Percentiles rank a stretch among this genome's conserved stretches.
Conservation (phyloP, 1,140 invertebrate species). For the Panagrolaimus sp. region DNA sequence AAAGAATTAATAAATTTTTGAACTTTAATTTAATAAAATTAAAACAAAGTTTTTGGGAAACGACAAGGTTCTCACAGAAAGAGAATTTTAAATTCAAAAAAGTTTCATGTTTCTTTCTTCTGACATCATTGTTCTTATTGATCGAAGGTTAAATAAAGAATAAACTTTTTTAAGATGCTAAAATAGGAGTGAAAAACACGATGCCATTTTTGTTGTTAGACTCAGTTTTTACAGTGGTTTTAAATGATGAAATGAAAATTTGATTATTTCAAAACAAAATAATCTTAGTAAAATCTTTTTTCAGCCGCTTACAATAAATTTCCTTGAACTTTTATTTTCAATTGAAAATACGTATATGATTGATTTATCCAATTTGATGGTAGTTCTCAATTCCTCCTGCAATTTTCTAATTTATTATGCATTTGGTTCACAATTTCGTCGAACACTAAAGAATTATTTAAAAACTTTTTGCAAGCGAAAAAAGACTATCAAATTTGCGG, state of each 20-base stretch:
- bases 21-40: too few species aligned
- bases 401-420: constrained; percentile 52
- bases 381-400: constrained; percentile 46
- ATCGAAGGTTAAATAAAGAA: too few species aligned
- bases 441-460: constrained; percentile 26
- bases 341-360: constrained; percentile 46
- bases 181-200: too few species aligned
- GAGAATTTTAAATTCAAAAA: too few species aligned
- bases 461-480: not conserved
- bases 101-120: too few species aligned
- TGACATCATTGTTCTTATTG: too few species aligned
- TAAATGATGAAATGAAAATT: not conserved
- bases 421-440: constrained; percentile 44
- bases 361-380: constrained; percentile 50
- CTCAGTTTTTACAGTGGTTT: too few species aligned
- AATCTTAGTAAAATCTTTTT: constrained; percentile 1
- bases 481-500: not conserved
- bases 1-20: not conserved
- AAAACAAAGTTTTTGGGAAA: too few species aligned
- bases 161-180: too few species aligned
- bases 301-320: constrained; percentile 48
- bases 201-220: too few species aligned
- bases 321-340: constrained; percentile 40
- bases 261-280: not conserved
- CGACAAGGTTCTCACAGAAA: too few species aligned